Evolutionary conservation across 2,113 vertebrate species (phyloP).

Genomic region (Neogobius melanostomus): DNA sequence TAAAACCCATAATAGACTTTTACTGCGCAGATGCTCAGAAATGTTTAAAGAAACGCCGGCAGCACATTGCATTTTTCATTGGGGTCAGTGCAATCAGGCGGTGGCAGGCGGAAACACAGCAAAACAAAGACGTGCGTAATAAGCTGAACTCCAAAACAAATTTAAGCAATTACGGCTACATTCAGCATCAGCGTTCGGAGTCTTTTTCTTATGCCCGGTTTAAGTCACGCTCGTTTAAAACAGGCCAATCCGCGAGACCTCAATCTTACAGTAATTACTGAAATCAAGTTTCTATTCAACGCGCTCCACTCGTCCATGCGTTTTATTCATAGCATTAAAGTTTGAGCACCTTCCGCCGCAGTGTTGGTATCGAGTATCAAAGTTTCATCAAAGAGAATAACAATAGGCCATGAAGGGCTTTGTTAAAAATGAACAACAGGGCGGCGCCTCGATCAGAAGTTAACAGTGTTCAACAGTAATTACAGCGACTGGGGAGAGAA

Average conservation of each 20-base stretch:
- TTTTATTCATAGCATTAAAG: not conserved
- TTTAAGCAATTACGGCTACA: not conserved
- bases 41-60: not conserved
- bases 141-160: not conserved
- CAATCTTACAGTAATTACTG: constrained; percentile 5
- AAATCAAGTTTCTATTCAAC: constrained; percentile 1
- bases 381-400: constrained; percentile 52
- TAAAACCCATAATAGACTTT: not conserved
- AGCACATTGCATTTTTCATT: not conserved
- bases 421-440: constrained; percentile 7
- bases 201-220: not conserved
- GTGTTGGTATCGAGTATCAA: constrained; percentile 34
- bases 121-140: not conserved
- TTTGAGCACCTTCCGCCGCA: constrained; percentile 8
- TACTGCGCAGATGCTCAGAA: not conserved
- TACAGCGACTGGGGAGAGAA: not conserved
- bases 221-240: constrained; percentile 4
- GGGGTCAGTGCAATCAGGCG: not conserved
- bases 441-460: not conserved
- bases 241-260: not conserved
- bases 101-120: not conserved
- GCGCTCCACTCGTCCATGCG: not conserved
- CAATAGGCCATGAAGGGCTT: constrained; percentile 27
- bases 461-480: not conserved
- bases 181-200: not conserved